Percentiles rank a stretch among this genome's conserved stretches.
Conservation (phyloP, 2,888 invertebrate genomes). For the Hydropsyche betteni region DNA sequence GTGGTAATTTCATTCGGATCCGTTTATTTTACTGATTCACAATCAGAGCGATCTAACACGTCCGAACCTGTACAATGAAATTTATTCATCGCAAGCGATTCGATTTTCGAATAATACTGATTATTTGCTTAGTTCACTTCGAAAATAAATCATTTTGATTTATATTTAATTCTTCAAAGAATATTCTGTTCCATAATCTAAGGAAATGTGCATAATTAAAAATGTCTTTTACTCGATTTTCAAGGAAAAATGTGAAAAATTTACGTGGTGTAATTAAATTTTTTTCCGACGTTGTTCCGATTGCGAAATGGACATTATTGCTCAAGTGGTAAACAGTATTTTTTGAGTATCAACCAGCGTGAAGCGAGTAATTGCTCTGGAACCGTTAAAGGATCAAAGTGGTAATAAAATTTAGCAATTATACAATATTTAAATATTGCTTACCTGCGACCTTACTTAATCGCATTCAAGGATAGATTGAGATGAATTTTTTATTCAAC, state of each 20-base stretch:
- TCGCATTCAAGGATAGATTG: not conserved
- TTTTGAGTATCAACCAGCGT: slow-evolving; percentile 17
- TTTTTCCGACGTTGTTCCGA: not conserved
- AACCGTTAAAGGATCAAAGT: slow-evolving; percentile 30
- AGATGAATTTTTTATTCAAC: not conserved
- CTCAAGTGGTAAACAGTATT: slow-evolving; percentile 12
- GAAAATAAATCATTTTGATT: too few species aligned
- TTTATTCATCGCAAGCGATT: too few species aligned
- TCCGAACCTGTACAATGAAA: too few species aligned
- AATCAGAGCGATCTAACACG: too few species aligned
- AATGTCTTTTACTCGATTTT: not conserved
- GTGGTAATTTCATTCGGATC: not conserved
- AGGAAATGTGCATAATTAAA: too few species aligned
- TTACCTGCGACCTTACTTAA: not conserved
- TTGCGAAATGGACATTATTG: slow-evolving; percentile 4
- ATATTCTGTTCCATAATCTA: not conserved
- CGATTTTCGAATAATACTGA: too few species aligned
- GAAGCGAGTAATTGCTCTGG: slow-evolving; percentile 27
- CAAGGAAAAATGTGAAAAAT: slow-evolving; percentile 19
- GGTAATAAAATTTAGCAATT: slow-evolving; percentile 7
- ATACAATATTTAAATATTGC: slow-evolving; percentile 24
- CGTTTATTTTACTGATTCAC: too few species aligned
- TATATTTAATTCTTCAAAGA: not conserved
- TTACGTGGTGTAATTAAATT: slow-evolving; percentile 19
- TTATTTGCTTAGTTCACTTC: too few species aligned